A percentile compares a stretch with the other conserved stretches of the same genome.
These are phyloP conservation scores for Drosophila subquinaria DNA, from an alignment of 2,888 invertebrate species.

Conservation along the genomic window DNA sequence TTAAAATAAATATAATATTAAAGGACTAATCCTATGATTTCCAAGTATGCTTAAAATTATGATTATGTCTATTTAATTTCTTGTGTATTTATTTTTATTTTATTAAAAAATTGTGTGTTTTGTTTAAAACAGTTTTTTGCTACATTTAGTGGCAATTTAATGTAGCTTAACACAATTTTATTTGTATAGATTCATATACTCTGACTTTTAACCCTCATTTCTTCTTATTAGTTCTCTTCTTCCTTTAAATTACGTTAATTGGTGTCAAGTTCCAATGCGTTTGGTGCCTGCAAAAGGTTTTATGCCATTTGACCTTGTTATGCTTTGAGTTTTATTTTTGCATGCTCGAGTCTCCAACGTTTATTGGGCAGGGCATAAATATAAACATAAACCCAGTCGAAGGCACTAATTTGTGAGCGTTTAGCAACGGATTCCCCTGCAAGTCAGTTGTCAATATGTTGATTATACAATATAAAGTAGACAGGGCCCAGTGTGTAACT, in stretches of 20 bases:
- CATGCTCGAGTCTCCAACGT: neutral
- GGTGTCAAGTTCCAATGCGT: conserved; percentile 1
- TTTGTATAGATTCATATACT: too few relatives aligned
- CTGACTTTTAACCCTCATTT: neutral
- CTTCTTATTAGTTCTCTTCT: neutral
- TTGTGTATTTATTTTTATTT: neutral
- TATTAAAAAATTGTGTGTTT: neutral
- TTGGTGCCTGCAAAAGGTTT: conserved; percentile 2
- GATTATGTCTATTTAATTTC: neutral
- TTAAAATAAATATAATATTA: neutral
- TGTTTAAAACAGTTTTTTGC: too few relatives aligned
- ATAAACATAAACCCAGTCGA: conserved; percentile 22
- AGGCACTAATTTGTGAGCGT: conserved; percentile 42
- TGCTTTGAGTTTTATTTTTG: conserved; percentile 1
- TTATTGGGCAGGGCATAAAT: conserved; percentile 13
- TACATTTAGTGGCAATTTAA: too few relatives aligned
- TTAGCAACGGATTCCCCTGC: conserved; percentile 27
- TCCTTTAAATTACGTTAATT: conserved; percentile 21
- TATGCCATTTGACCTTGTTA: conserved; percentile 43
- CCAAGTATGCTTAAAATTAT: neutral
- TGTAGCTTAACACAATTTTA: too few relatives aligned
- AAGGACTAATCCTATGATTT: neutral
- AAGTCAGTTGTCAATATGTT: conserved; percentile 47
- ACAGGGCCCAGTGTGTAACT: conserved; percentile 35
- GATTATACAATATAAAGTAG: conserved; percentile 56